Evolutionary conservation across 2,797 vertebrate genomes (phyloP).

Genomic region (Lithobates sylvaticus): DNA sequence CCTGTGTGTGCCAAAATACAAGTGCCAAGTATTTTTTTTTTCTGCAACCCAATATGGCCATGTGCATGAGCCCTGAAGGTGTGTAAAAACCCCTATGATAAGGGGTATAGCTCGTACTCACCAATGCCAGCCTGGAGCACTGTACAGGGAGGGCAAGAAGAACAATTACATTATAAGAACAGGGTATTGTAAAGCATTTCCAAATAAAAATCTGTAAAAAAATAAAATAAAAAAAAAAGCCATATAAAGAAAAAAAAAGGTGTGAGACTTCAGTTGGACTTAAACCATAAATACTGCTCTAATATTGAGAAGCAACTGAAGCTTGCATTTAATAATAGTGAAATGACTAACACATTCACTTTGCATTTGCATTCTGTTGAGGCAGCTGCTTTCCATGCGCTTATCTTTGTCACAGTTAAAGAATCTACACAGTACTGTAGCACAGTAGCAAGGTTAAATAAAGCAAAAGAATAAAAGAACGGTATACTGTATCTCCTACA

Average conservation of each 20-base stretch:
- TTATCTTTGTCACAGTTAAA: slow-evolving; percentile 21
- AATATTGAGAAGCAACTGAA: not conserved
- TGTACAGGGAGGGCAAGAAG: not conserved
- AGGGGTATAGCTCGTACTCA: not conserved
- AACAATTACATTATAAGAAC: not conserved
- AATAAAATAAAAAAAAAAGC: no score
- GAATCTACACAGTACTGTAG: slow-evolving; percentile 28
- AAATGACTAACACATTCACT: slow-evolving; percentile 13
- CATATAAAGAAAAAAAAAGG: not conserved
- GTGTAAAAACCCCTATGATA: not conserved
- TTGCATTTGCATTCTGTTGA: slow-evolving; percentile 46
- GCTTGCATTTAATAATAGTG: not conserved
- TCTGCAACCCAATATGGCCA: no score
- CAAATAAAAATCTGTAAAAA: no score
- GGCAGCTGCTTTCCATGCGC: not conserved
- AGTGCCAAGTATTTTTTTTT: no score
- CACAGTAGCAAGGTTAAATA: slow-evolving; percentile 36
- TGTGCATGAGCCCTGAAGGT: no score
- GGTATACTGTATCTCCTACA: not conserved
- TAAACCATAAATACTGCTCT: not conserved
- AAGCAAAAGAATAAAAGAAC: slow-evolving; percentile 6
- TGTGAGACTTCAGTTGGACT: not conserved
- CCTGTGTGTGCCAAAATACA: no score
- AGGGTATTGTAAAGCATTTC: not conserved
- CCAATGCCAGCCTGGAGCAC: not conserved